Evolutionary conservation across 2,888 invertebrate species (phyloP).

Genomic region (Pristionchus japonicus): DNA sequence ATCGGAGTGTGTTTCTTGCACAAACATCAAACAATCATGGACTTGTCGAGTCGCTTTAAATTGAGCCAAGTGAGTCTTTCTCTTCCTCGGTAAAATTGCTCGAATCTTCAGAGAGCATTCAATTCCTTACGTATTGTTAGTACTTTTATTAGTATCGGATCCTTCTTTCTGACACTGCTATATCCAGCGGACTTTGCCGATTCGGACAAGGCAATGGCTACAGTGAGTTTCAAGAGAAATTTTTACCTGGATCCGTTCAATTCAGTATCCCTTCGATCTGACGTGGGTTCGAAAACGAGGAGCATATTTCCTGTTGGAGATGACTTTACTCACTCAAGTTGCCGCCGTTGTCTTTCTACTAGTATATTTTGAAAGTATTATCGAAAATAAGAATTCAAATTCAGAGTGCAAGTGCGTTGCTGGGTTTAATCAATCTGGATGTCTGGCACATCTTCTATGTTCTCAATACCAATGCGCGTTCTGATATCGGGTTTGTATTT

Average conservation of each 20-base stretch:
- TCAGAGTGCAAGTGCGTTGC: background rate
- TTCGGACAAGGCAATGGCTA: background rate
- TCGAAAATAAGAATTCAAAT: background rate
- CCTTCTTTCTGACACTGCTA: background rate
- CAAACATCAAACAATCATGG: background rate
- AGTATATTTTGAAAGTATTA: background rate
- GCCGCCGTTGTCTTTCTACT: background rate
- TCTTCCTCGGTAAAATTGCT: background rate
- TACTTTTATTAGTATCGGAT: background rate
- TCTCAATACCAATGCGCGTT: background rate
- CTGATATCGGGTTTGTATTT: background rate
- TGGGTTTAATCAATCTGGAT: background rate
- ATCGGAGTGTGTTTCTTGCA: background rate
- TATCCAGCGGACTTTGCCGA: background rate
- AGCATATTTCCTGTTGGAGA: background rate
- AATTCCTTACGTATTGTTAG: background rate
- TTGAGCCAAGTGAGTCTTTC: background rate
- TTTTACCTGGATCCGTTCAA: background rate
- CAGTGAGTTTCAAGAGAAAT: background rate
- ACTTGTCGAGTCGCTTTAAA: background rate
- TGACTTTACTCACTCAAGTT: background rate
- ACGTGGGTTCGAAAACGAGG: background rate
- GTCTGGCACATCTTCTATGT: background rate
- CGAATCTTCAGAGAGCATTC: background rate
- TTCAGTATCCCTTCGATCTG: background rate